Base-by-base conservation (phyloP, 92 coral and sea anemone species). In the Galaxea fascicularis region DNA sequence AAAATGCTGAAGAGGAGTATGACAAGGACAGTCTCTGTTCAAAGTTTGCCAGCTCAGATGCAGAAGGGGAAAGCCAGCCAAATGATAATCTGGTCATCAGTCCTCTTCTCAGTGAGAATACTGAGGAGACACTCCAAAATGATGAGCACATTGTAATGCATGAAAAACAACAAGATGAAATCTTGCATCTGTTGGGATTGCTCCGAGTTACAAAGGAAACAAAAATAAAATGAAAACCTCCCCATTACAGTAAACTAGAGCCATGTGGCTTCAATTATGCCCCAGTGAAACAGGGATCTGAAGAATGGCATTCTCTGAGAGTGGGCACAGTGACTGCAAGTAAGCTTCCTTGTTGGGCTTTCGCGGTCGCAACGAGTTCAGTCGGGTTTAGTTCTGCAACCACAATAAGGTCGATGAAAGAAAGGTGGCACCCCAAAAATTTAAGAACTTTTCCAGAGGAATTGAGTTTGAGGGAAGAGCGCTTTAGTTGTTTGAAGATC, bases 191-290 rank as follows among this genome's bases (percentile, higher is more conserved):
- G 73, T 63, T 78, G 45, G 54, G 22, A 62, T 62, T 62, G 28
- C 58, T 62, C 73, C 69, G 59, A 62, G 83, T 25, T 39, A 47
- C 24, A 39, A 78, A 78, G 74, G 83, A 78, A 78, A 78, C 72
- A 46, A 85, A 39, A 76, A 85, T 85, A 31, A 80, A 64, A 73
- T 54, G 76, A 54, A 76, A 66, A 77, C 84, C 65, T 76, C 89
- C 89, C 15, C 49, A 10, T 39, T 85, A 85, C 77, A 76, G 25
- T 44, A 64, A 68, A 67, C 66, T 85, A 52, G 83, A 76, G 53
- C 89, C 89, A 69, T 49, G 83, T 85, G 89, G 89, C 46, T 65
- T 74, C 62, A 85, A 85, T 71, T 85, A 76, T 85, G 76, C 70
- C 76, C 82, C 76, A 9, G 82, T 78, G 52, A 15, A 64, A 57